phyloP scores from a whole-genome alignment of 2,888 invertebrate genomes.

The Empis livida region DNA sequence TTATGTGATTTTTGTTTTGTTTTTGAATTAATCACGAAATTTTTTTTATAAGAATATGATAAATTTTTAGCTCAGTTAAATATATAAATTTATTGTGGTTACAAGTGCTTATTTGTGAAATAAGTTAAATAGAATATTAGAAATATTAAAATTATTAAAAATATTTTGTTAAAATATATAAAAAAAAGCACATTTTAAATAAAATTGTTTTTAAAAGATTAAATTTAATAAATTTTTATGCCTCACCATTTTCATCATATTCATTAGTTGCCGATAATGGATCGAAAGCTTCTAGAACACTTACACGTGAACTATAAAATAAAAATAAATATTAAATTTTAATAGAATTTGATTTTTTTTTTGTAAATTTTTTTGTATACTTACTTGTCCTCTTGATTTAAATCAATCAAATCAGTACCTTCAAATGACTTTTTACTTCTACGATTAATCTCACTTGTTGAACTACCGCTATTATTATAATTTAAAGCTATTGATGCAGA shows the following conservation, averaged over 20 bases:
- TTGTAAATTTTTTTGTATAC: conserved; percentile 13
- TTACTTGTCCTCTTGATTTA: conserved; percentile 31
- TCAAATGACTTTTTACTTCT: conserved; percentile 7
- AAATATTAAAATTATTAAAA: neutral
- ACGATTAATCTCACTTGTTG: neutral
- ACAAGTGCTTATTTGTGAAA: too few species aligned
- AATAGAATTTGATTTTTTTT: neutral
- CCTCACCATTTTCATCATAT: conserved; percentile 15
- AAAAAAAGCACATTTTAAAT: too few species aligned
- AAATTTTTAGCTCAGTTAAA: too few species aligned
- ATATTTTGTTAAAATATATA: neutral
- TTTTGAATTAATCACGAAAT: too few species aligned
- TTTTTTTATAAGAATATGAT: too few species aligned
- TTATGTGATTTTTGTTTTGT: too few species aligned
- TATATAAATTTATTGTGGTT: too few species aligned
- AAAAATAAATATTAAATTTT: too few species aligned
- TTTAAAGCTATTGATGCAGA: neutral
- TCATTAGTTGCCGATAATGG: conserved; percentile 54
- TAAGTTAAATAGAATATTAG: too few species aligned
- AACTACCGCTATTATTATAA: too few species aligned
- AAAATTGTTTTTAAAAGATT: too few species aligned
- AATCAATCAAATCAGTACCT: conserved; percentile 31
- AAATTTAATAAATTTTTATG: too few species aligned
- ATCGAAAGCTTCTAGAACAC: conserved; percentile 73
- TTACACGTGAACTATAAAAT: conserved; percentile 33